Conservation (phyloP, 30 jellyfish, hydroid and myxozoan genomes). For the Turritopsis rubra region DNA sequence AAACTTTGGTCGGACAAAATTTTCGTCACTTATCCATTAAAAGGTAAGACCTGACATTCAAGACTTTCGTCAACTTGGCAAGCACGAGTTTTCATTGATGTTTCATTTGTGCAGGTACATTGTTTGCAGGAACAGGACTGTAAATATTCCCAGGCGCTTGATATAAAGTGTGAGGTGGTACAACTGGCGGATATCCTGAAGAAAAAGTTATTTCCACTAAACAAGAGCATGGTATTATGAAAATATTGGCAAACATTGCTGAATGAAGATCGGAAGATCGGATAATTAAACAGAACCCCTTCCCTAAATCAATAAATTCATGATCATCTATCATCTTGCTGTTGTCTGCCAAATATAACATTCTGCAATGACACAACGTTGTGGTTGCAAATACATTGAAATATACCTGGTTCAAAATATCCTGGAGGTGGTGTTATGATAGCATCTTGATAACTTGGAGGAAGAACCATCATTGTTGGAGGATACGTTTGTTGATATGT, state of each 20-base stretch:
- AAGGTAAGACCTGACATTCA: not conserved
- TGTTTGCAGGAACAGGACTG: not conserved
- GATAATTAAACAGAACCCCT: no score
- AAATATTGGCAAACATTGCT: not conserved
- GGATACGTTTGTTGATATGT: not conserved
- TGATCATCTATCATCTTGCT: not conserved
- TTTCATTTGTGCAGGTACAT: not conserved
- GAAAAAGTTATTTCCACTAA: not conserved
- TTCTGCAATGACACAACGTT: no score
- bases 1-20: no score
- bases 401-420: not conserved
- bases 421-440: not conserved
- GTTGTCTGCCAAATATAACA: no score
- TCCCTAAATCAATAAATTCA: no score
- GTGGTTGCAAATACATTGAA: no score
- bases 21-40: not conserved
- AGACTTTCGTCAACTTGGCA: not conserved
- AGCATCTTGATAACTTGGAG: constrained; percentile 7
- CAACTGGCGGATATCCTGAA: not conserved
- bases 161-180: not conserved
- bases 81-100: not conserved
- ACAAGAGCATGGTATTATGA: no score
- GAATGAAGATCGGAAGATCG: not conserved
- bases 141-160: not conserved
- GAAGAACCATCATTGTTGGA: not conserved